These are phyloP conservation scores for Ypsolopha sequella DNA, from an alignment of 2,888 invertebrate species.

Conservation along the genomic window DNA sequence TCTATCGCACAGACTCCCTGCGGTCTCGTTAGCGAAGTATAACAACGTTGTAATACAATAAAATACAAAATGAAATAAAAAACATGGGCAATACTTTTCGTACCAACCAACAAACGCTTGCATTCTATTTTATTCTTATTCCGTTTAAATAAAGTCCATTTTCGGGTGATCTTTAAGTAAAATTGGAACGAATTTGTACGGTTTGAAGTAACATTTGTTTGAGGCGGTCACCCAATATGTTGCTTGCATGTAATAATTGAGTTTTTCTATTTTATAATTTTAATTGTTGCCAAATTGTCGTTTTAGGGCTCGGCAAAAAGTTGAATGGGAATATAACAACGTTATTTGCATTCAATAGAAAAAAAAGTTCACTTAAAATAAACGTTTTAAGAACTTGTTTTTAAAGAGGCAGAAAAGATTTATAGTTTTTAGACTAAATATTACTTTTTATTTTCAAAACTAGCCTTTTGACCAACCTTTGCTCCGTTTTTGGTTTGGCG, in stretches of 20 bases:
- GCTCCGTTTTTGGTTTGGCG: no score
- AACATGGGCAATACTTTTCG: constrained; percentile 32
- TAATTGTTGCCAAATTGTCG: constrained; percentile 49
- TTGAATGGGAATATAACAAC: constrained; percentile 5
- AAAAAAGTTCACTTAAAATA: neutral
- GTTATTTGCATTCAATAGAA: neutral
- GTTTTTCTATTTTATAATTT: constrained; percentile 40
- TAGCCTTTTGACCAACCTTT: no score
- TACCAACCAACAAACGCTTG: constrained; percentile 19
- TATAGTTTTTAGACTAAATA: neutral
- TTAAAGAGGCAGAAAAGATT: neutral
- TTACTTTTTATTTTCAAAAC: neutral
- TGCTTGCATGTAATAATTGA: constrained; percentile 46
- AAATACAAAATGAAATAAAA: constrained; percentile 57
- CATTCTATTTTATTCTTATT: constrained; percentile 7
- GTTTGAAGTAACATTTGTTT: constrained; percentile 56
- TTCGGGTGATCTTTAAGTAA: constrained; percentile 7
- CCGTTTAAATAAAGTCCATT: constrained; percentile 13
- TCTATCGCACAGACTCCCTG: constrained; percentile 40
- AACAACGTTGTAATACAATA: constrained; percentile 56
- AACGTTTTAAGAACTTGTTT: neutral
- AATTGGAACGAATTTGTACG: constrained; percentile 14
- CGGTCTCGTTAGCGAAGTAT: constrained; percentile 59
- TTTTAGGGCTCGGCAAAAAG: constrained; percentile 9
- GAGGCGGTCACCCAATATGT: constrained; percentile 64